Base-by-base conservation (phyloP, 2,888 invertebrate species). In the Doris montereyensis region DNA sequence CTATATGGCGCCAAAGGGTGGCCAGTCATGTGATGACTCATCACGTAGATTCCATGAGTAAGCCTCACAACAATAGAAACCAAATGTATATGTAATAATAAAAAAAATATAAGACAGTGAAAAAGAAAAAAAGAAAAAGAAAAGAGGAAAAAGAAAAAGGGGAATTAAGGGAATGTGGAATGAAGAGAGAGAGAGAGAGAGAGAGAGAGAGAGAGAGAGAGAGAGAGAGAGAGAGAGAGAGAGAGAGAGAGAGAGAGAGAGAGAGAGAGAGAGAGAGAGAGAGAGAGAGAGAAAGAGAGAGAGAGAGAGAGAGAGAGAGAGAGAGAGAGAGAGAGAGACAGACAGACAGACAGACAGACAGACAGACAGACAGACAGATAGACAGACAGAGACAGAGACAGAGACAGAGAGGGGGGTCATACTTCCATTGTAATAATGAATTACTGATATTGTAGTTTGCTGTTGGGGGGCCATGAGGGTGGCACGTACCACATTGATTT, bases 141-240 rank as follows among this genome's bases (percentile, higher is more conserved):
- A 34, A 70, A 34, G 17, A 13, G 34, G 21, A 71, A 41, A 17
- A 41, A 71, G 71, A 71, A 41, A 71, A 24, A 41, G 41, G 24
- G 41, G 24, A 41, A 41, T 35, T 35, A 41, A 41, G 41, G 28
- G 52, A 17, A 5, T 24, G 71, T 35, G 1, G 28, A 28, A 41
- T 0, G 28, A 41, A 41, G 1, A 41, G 71, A 41, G 1, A 71
- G 71, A 71, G 1, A 76, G 67, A 67, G 28, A 76, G 67, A 34
- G 28, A 67, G 67, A 76, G 41, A 76, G 76, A 67, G 26, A 76
- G 76, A 76, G 26, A 67, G 76, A 76, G 41, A 41, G 62, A 28
- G 41, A 67, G 41, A 67, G 26, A 32, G 65, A 76, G 8, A 41
- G 26, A 32, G 24, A 65, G 62, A 65, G 4, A 76, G 3, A 26